Conservation (phyloP, 2,888 invertebrate genomes). For the Cartodere bifasciata region DNA sequence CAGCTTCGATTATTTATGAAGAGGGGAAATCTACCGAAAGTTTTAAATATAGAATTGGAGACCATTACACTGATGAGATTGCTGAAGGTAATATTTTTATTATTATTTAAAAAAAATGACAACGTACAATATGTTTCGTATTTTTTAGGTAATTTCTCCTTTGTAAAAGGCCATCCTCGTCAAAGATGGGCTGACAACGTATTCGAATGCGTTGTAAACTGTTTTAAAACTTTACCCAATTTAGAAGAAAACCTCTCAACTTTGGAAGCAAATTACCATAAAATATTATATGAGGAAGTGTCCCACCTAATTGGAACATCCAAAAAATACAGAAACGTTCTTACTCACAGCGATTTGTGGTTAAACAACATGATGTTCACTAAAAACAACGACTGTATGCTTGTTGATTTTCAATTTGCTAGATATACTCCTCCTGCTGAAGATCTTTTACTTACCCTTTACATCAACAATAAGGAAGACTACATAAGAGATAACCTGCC, state of each 20-base stretch:
- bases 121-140: too few species aligned
- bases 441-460: conserved; percentile 45
- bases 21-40: conserved; percentile 22
- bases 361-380: conserved; percentile 49
- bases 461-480: conserved; percentile 39
- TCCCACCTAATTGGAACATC: conserved; percentile 24
- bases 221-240: conserved; percentile 17
- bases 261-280: too few species aligned
- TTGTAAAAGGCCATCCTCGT: conserved; percentile 26
- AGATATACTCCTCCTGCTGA: conserved; percentile 51
- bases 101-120: too few species aligned
- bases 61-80: conserved; percentile 21
- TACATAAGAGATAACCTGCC: conserved; percentile 39
- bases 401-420: conserved; percentile 58
- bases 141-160: conserved; percentile 16
- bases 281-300: conserved; percentile 13
- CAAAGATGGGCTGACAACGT: conserved; percentile 20
- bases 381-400: conserved; percentile 36
- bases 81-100: conserved; percentile 20
- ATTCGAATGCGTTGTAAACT: conserved; percentile 18
- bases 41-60: conserved; percentile 17
- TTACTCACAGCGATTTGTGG: conserved; percentile 52
- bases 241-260: conserved; percentile 6
- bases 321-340: conserved; percentile 36
- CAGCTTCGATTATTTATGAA: conserved; percentile 39